phyloP scores from a whole-genome alignment of 1,140 invertebrate genomes.

The Brachionus sp. region DNA sequence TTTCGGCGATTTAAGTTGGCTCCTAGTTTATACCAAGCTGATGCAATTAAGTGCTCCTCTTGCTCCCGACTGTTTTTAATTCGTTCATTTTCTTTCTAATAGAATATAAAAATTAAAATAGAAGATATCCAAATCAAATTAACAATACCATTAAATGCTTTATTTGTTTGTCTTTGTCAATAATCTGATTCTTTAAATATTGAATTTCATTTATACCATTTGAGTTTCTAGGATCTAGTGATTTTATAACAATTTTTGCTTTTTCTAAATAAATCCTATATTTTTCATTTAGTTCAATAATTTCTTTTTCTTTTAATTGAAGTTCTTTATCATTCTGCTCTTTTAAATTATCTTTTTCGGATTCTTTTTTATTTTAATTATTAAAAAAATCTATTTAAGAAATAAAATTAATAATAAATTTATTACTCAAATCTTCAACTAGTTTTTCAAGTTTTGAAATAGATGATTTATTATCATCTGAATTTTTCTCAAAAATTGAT shows the following conservation, averaged over 20 bases:
- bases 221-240: conserved; percentile 30
- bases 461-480: not conserved
- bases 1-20: conserved; percentile 1
- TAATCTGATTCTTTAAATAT: conserved; percentile 25
- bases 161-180: conserved; percentile 37
- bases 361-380: not conserved
- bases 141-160: conserved; percentile 18
- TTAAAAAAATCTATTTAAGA: not conserved
- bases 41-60: conserved; percentile 35
- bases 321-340: conserved; percentile 23
- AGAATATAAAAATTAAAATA: not conserved
- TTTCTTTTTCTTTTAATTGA: conserved; percentile 37
- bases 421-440: conserved; percentile 1
- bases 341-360: not conserved
- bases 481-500: not conserved
- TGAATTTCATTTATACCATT: conserved; percentile 22
- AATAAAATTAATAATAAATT: not conserved
- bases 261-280: conserved; percentile 40
- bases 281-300: conserved; percentile 14
- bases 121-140: not conserved
- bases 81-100: conserved; percentile 19
- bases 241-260: conserved; percentile 31
- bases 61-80: conserved; percentile 31
- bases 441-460: not conserved
- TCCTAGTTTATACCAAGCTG: conserved; percentile 43